Conservation (phyloP, 2,113 vertebrate genomes). For the Engraulis encrasicolus region DNA sequence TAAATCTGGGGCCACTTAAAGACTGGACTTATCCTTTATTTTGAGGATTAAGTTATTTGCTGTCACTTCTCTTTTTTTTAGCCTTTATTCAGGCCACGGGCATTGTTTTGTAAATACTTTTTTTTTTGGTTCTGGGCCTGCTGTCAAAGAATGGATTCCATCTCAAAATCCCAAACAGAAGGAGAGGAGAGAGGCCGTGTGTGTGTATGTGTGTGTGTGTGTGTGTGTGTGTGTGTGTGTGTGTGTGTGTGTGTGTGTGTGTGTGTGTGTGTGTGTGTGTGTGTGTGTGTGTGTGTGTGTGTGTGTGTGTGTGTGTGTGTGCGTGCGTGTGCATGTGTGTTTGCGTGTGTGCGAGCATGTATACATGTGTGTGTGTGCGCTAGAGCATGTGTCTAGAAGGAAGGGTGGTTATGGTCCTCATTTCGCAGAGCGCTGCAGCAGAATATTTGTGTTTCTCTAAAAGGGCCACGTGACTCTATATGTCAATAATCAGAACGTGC, state of each 20-base stretch:
- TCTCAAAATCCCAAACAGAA: conserved; percentile 35
- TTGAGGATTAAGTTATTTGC: conserved; percentile 73
- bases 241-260: no score
- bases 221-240: no score
- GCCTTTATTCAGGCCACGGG: conserved; percentile 71
- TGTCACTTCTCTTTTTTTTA: conserved; percentile 58
- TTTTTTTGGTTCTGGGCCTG: conserved; percentile 26
- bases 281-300: no score
- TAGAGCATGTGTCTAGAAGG: no score
- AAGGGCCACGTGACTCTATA: conserved; percentile 11
- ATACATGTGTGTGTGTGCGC: no score
- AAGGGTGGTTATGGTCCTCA: conserved; percentile 13
- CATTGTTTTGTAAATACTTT: conserved; percentile 70
- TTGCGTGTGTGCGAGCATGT: no score
- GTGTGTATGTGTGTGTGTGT: no score
- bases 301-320: no score
- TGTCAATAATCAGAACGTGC: conserved; percentile 18
- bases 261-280: no score
- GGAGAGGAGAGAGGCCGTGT: conserved; percentile 36
- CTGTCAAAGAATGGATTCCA: conserved; percentile 48
- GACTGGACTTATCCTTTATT: conserved; percentile 74
- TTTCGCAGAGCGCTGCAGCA: background rate
- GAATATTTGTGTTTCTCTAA: background rate
- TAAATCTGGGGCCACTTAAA: conserved; percentile 72
- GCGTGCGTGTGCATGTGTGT: no score